Conservation (phyloP, 2,113 vertebrate species). For the Scalopus aquaticus region DNA sequence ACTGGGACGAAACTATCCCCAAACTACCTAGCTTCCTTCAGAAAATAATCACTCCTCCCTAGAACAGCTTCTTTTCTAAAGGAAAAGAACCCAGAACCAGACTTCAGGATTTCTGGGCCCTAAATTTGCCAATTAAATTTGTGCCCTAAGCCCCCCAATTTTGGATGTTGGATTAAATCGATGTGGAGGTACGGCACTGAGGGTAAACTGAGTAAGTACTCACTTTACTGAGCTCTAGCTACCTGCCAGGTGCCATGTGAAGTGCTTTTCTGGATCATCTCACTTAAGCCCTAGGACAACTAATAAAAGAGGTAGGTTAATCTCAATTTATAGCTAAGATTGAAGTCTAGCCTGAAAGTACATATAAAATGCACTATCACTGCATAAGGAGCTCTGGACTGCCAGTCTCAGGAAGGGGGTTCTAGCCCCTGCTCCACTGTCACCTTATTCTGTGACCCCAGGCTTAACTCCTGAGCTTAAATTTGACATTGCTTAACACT, state of each 20-base stretch:
- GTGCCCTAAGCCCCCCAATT: background rate
- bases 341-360: background rate
- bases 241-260: background rate
- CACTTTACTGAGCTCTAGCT: background rate
- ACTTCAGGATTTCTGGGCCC: background rate
- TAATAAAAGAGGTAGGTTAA: background rate
- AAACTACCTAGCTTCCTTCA: background rate
- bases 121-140: background rate
- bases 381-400: background rate
- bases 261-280: background rate
- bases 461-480: background rate
- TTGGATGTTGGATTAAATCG: background rate
- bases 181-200: background rate
- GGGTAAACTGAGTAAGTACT: background rate
- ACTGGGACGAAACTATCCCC: background rate
- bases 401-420: background rate
- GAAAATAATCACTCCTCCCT: background rate
- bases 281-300: background rate
- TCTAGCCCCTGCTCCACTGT: background rate
- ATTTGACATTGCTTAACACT: background rate
- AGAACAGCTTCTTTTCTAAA: background rate
- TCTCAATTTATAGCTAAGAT: background rate
- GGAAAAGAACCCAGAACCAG: background rate
- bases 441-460: background rate
- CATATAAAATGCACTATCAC: background rate